These are phyloP conservation scores for Corbicula japonica DNA, from an alignment of 2,888 invertebrate species.

Conservation along the genomic window DNA sequence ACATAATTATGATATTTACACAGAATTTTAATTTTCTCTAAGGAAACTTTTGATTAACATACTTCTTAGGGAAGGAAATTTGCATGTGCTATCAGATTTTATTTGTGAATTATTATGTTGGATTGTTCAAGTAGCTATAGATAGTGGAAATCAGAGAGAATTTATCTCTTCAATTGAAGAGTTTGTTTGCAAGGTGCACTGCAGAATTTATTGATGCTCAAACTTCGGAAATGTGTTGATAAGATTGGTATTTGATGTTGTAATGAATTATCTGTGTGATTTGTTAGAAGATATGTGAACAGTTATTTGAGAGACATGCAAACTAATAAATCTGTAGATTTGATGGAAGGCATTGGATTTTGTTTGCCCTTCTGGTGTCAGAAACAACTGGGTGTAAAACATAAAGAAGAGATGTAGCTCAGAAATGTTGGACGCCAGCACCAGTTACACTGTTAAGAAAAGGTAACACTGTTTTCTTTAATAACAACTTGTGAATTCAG, in stretches of 20 bases:
- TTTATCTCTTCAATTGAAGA: constrained; percentile 28
- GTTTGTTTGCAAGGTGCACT: constrained; percentile 35
- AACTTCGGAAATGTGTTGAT: constrained; percentile 28
- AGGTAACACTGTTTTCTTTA: constrained; percentile 8
- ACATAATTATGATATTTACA: constrained; percentile 49
- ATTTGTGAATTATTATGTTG: constrained; percentile 40
- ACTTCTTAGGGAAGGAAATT: constrained; percentile 28
- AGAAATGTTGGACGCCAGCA: not conserved
- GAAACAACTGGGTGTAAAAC: too few relatives aligned
- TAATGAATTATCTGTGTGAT: constrained; percentile 15
- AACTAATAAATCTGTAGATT: constrained; percentile 8
- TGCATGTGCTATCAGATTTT: constrained; percentile 23
- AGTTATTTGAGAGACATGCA: not conserved
- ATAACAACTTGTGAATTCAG: too few relatives aligned
- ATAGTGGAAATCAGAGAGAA: constrained; percentile 9
- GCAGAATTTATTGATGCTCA: constrained; percentile 49
- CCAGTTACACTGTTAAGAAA: constrained; percentile 4
- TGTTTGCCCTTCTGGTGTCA: too few relatives aligned
- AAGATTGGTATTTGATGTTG: constrained; percentile 35
- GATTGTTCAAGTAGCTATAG: constrained; percentile 35
- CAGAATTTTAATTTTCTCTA: not conserved
- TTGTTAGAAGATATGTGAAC: not conserved
- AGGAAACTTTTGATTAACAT: constrained; percentile 34
- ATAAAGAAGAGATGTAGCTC: not conserved
- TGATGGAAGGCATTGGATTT: too few relatives aligned